Base-by-base conservation (phyloP, 2,113 vertebrate species). In the Vicugna pacos region DNA sequence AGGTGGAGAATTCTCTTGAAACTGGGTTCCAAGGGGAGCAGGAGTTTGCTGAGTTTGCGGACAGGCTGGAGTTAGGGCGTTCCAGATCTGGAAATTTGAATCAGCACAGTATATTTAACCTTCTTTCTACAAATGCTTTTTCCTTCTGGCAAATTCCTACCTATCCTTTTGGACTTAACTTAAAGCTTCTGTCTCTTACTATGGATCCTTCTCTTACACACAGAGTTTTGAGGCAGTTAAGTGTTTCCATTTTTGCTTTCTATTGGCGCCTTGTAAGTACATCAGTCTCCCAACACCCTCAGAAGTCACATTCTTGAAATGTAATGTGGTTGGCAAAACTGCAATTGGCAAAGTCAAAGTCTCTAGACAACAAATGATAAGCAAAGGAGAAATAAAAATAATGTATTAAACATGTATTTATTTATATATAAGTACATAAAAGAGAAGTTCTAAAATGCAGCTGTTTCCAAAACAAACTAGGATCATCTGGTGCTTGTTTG, bases 191-290 rank as follows among this genome's bases (percentile, higher is more conserved):
- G 0, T 50, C 22, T 95, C 38, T 73, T 73, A 5, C 19, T 73
- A 1, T 17, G 32, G 32, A 42, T 88, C 30, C 10, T 92, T 87
- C 67, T 97, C 12, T 84, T 70, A 89, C 38, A 76, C 52, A 65
- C 35, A 50, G 32, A 65, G 15, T 77, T 79, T 95, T 77, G 50
- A 81, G 50, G 17, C 60, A 84, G 3, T 35, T 84, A 48, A 52
- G 14, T 20, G 60, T 82, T 95, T 93, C 17, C 73, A 52, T 88
- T 87, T 95, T 95, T 93, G 52, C 42, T 9, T 85, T 80, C 8
- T 19, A 56, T 88, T 88, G 87, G 62, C 20, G 72, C 28, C 48
- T 91, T 72, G 11, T 60, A 58, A 50, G 38, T 86, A 50, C 24
- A 46, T 92, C 8, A 75, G 4, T 67, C 10, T 96, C 48, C 56